phyloP scores from a whole-genome alignment of 2,113 vertebrate species.

The Anoura caudifer region DNA sequence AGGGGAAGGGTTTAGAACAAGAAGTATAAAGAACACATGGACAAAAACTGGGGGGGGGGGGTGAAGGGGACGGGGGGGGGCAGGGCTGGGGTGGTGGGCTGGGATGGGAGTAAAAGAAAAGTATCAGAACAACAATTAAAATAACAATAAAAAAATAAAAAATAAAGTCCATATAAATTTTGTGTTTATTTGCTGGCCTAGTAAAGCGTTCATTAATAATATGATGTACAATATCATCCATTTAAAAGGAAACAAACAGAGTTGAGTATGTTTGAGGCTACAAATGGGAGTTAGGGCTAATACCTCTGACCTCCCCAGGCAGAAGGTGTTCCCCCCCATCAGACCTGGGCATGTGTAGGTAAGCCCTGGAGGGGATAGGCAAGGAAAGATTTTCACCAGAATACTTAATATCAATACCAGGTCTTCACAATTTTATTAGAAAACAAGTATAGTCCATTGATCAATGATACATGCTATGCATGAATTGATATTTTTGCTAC shows the following conservation, averaged over 20 bases:
- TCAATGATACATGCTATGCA: not conserved
- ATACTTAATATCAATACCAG: not conserved
- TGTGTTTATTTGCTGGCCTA: not conserved
- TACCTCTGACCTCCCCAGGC: not conserved
- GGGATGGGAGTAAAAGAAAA: too few relatives aligned
- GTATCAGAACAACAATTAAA: too few relatives aligned
- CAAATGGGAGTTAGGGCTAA: not conserved
- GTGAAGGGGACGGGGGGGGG: too few relatives aligned
- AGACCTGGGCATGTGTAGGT: not conserved
- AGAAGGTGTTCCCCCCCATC: not conserved
- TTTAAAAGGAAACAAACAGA: not conserved
- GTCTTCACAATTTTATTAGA: constrained; percentile 63
- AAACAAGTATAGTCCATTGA: constrained; percentile 49
- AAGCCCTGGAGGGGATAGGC: rapidly evolving
- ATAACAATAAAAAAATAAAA: too few relatives aligned
- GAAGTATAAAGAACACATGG: too few relatives aligned
- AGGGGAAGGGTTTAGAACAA: too few relatives aligned
- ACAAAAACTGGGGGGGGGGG: too few relatives aligned
- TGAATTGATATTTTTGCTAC: not conserved
- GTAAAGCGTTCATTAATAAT: not conserved
- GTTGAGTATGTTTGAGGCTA: not conserved
- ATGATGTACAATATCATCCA: not conserved
- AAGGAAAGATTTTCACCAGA: not conserved
- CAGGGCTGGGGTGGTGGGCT: too few relatives aligned
- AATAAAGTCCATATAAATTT: not conserved